phyloP scores from a whole-genome alignment of 2,797 vertebrate species.

The Chanos chanos region DNA sequence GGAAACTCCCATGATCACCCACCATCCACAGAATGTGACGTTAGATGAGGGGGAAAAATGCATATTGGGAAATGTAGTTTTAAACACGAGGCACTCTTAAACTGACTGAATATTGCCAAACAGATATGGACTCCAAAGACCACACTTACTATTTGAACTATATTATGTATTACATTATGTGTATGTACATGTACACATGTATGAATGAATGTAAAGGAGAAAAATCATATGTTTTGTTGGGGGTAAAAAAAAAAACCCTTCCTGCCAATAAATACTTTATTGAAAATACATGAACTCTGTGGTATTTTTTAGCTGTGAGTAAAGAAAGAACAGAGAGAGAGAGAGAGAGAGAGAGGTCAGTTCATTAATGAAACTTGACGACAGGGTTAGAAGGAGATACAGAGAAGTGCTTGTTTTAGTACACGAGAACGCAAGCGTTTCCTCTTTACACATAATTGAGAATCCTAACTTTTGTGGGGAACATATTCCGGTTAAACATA shows the following conservation, averaged over 20 bases:
- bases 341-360: background rate
- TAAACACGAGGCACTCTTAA: too few relatives aligned
- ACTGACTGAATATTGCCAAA: too few relatives aligned
- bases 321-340: background rate
- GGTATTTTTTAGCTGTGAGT: background rate
- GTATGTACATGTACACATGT: slow-evolving; percentile 20
- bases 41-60: too few relatives aligned
- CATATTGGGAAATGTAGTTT: too few relatives aligned
- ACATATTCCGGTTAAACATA: background rate
- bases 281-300: slow-evolving; percentile 33
- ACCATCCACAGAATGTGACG: too few relatives aligned
- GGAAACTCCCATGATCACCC: too few relatives aligned
- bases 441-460: too few relatives aligned
- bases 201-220: slow-evolving; percentile 33
- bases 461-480: too few relatives aligned
- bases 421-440: too few relatives aligned
- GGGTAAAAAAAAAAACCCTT: slow-evolving; percentile 32
- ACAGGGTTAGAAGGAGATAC: background rate
- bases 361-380: too few relatives aligned
- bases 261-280: slow-evolving; percentile 69
- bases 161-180: slow-evolving; percentile 9
- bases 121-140: too few relatives aligned
- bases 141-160: background rate
- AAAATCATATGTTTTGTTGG: slow-evolving; percentile 21
- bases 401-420: background rate